These are phyloP conservation scores for Scaptomyza flava DNA, from an alignment of 2,888 invertebrate genomes.

Conservation along the genomic window DNA sequence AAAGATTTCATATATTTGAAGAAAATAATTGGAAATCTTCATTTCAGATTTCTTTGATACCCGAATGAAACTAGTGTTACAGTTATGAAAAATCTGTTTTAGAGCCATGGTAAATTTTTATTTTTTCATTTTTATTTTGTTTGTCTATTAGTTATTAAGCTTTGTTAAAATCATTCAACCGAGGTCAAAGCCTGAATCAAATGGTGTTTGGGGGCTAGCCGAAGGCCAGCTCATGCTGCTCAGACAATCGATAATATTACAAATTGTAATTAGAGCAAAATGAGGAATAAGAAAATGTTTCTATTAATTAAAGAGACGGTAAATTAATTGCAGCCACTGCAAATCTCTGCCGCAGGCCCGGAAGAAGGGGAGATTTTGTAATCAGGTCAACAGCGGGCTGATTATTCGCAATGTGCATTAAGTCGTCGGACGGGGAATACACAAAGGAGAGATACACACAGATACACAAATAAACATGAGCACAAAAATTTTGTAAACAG, in stretches of 20 bases:
- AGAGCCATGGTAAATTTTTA: not conserved
- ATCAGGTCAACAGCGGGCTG: constrained; percentile 58
- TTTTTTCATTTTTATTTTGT: not conserved
- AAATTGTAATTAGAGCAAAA: constrained; percentile 46
- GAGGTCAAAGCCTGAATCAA: not conserved
- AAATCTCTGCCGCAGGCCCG: constrained; percentile 14
- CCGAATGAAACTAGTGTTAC: no score
- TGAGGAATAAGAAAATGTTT: constrained; percentile 16
- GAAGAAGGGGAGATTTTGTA: constrained; percentile 30
- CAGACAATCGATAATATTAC: constrained; percentile 48
- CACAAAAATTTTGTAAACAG: not conserved
- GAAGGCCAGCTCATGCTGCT: constrained; percentile 1
- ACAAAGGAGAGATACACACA: constrained; percentile 7
- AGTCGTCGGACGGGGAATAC: constrained; percentile 42
- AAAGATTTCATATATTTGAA: not conserved
- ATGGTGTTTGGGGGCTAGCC: not conserved
- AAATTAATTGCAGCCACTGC: constrained; percentile 45
- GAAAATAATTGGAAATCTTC: not conserved
- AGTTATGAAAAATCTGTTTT: no score
- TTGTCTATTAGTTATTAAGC: constrained; percentile 1
- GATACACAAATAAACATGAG: constrained; percentile 20
- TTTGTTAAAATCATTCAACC: constrained; percentile 16
- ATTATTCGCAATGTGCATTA: constrained; percentile 55
- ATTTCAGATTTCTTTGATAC: not conserved
- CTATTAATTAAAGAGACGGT: constrained; percentile 54